Evolutionary conservation across 2,797 vertebrate species (phyloP), one percentile per base, ranked within the genome.

Genomic region (Darevskia mixta): DNA sequence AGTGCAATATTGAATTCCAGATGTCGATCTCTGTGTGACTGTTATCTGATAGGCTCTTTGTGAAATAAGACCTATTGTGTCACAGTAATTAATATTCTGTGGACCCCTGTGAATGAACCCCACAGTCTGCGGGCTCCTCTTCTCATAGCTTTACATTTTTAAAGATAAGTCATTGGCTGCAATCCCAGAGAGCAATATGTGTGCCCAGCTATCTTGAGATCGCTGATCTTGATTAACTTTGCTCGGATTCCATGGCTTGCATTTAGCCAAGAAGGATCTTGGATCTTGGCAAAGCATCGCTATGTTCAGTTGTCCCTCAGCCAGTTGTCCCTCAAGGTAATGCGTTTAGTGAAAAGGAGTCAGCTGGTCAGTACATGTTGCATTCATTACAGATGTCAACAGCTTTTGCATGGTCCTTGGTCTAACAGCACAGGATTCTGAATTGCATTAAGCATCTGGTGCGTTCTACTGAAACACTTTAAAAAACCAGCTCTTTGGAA

Each of bases 401-500:
- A 35, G 27, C 79, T 89, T 81, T 86, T 71, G 6, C 61, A 87
- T 64, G 85, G 73, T 29, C 86, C 80, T 13, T 1, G 66, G n/a
- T 8, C 55, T 61, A 35, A 11, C 0, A 0, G 13, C 0, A 0
- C 58, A 5, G 23, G 0, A 43, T 87, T 86, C 77, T 18, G 73
- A 83, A 41, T 72, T 9, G 3, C 45, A 58, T 35, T n/a, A 67
- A 6, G 82, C n/a, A 8, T 0, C 91, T 90, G 55, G 8, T 67
- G 87, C 89, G 45, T 92, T 78, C 38, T 35, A 29, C 17, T 83
- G 18, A 90, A 64, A 8, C 0, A 29, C 5, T 83, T 35, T 18
- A 32, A 8, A 1, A 67, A 49, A 11, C 3, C 8, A 89, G 45
- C 73, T 41, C 55, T 8, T 5, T 55, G 29, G 88, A 87, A 88